These are phyloP conservation scores for Hemichromis elongatus DNA, from an alignment of 2,113 vertebrate genomes.

Conservation along the genomic window DNA sequence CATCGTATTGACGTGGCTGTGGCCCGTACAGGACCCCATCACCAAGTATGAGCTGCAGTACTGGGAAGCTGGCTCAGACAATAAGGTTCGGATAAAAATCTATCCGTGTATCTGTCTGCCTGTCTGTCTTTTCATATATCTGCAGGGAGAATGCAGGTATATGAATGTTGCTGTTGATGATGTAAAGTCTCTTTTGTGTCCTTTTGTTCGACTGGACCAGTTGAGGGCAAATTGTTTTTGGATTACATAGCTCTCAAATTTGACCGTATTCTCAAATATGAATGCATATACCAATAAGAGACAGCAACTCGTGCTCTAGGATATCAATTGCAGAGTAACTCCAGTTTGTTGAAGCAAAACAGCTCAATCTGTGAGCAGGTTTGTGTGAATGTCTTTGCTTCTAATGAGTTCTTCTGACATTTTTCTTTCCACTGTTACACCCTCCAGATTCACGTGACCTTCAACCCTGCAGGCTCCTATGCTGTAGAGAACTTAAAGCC, in stretches of 20 bases:
- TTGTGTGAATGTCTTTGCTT: not conserved
- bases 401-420: not conserved
- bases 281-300: not conserved
- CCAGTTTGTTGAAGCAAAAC: not conserved
- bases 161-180: slow-evolving; percentile 35
- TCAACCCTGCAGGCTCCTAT: slow-evolving; percentile 83
- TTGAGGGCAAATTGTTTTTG: slow-evolving; percentile 3
- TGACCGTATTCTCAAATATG: not conserved
- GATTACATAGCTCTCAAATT: not conserved
- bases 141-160: not conserved
- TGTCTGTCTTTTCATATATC: not conserved
- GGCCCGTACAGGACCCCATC: slow-evolving; percentile 87
- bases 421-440: not conserved
- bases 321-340: not conserved
- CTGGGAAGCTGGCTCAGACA: slow-evolving; percentile 81
- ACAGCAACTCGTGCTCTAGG: not conserved
- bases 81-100: slow-evolving; percentile 76
- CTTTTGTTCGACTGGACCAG: not conserved
- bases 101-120: not conserved
- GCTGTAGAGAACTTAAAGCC: slow-evolving; percentile 86
- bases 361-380: not conserved
- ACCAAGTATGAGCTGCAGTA: slow-evolving; percentile 88
- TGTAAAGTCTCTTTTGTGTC: not conserved
- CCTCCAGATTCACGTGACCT: slow-evolving; percentile 80
- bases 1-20: slow-evolving; percentile 86